Evolutionary conservation across 2,888 invertebrate species (phyloP), one percentile per base, ranked within the genome.

Genomic region (Hemicrepidius hirtus): DNA sequence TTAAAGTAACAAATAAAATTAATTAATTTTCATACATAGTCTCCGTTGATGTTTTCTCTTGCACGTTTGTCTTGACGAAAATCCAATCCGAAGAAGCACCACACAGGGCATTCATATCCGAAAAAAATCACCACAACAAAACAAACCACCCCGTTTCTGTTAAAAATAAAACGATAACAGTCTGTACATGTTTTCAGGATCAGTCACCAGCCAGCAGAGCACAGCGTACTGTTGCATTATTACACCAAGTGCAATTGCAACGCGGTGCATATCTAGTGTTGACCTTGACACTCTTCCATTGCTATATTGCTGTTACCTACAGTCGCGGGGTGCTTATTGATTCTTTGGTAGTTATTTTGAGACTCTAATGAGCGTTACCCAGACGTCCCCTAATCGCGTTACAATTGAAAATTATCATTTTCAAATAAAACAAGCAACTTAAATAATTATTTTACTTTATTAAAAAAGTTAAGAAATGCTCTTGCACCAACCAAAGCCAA

Each of bases 261-360:
- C 81, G 70, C 82, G 82, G 79, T 84, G 84, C 84, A 85, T 84
- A 84, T 84, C 82, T 82, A 82, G 81, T 82, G 76, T 77, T 83
- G 85, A 85, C 85, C 85, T 85, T 85, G 85, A 85, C 85, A 85
- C 85, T 85, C 85, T 85, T 84, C 80, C 78, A 78, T 79, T 69
- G 78, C 74, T 78, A 78, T 78, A 79, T 77, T 77, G 76, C 76
- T 78, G 68, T 75, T 75, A 77, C 77, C 77, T 76, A 77, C 78
- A 71, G 66, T 71, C 75, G 74, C 73, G 75, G 76, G 76, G 76
- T 73, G 73, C 72, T 78, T 79, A 79, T 79, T 78, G 79, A 79
- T 79, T 79, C 78, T 79, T 79, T 78, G 73, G 73, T 72, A 76
- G 77, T 76, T 79, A 79, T 79, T 79, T 79, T 79, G 76, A 76